These are phyloP conservation scores for Phataginus tetradactyla DNA, from an alignment of 2,797 vertebrate species.

Conservation along the genomic window DNA sequence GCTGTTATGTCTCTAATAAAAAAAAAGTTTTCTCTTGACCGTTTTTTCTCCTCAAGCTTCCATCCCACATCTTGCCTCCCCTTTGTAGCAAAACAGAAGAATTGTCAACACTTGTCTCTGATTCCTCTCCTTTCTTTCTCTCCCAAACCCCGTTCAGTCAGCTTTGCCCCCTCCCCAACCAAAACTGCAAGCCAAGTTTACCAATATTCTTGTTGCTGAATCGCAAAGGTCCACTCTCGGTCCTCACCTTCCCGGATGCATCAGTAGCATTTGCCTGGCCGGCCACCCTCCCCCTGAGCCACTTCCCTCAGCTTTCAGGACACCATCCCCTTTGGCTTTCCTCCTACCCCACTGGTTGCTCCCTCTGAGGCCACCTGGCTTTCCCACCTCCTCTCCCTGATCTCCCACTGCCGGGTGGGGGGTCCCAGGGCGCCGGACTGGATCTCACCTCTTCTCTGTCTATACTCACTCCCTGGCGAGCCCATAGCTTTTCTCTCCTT, in stretches of 20 bases:
- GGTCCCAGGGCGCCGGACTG: no score
- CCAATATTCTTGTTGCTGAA: background rate
- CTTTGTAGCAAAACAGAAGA: conserved; percentile 1
- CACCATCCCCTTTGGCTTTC: background rate
- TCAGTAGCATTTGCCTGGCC: background rate
- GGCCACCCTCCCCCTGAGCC: background rate
- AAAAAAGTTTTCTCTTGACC: background rate
- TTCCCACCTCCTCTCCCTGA: background rate
- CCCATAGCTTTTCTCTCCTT: background rate
- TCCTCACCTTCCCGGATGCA: background rate
- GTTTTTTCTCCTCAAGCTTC: background rate
- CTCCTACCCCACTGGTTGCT: background rate
- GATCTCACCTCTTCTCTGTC: background rate
- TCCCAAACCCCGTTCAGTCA: background rate
- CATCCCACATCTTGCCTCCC: background rate
- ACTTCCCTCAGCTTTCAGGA: background rate
- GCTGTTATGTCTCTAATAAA: background rate
- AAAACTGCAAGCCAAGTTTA: background rate
- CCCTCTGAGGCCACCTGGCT: background rate
- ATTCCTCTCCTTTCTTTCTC: background rate
- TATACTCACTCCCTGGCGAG: background rate
- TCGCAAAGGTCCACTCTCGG: background rate
- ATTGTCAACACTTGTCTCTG: background rate
- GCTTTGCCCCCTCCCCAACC: background rate
- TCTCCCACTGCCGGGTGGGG: background rate